Conservation (phyloP, 2,888 invertebrate species). For the Pandemis corylana region DNA sequence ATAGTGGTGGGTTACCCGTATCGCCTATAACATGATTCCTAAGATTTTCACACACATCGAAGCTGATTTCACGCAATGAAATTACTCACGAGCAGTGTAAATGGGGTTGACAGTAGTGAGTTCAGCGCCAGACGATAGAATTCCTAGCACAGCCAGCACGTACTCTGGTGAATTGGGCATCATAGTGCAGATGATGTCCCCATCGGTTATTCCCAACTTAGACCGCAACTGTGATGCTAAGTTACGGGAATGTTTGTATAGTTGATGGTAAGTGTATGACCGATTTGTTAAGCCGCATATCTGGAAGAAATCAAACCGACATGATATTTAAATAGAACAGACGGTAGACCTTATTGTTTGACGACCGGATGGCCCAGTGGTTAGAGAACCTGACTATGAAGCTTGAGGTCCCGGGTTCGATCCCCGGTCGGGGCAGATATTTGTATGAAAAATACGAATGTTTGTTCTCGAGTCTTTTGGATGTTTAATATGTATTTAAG, state of each 20-base stretch:
- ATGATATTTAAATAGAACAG: not conserved
- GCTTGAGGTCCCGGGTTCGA: no score
- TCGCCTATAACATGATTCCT: no score
- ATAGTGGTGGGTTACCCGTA: no score
- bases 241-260: constrained; percentile 85
- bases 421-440: no score
- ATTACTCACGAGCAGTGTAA: constrained; percentile 85
- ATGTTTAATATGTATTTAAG: no score
- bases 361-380: no score
- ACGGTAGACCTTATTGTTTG: not conserved
- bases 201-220: constrained; percentile 84
- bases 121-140: constrained; percentile 86
- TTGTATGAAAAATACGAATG: no score
- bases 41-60: no score
- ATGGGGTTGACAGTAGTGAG: constrained; percentile 89
- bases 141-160: constrained; percentile 85
- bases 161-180: constrained; percentile 90
- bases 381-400: no score
- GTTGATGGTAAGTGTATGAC: constrained; percentile 87
- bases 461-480: no score
- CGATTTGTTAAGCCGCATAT: constrained; percentile 88
- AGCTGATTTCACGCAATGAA: no score
- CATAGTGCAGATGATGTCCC: constrained; percentile 87
- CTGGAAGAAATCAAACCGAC: constrained; percentile 68
- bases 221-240: constrained; percentile 86